Percentiles rank a stretch among this genome's conserved stretches.
Conservation (phyloP, 2,113 vertebrate species). For the Aleadryas rufinucha region DNA sequence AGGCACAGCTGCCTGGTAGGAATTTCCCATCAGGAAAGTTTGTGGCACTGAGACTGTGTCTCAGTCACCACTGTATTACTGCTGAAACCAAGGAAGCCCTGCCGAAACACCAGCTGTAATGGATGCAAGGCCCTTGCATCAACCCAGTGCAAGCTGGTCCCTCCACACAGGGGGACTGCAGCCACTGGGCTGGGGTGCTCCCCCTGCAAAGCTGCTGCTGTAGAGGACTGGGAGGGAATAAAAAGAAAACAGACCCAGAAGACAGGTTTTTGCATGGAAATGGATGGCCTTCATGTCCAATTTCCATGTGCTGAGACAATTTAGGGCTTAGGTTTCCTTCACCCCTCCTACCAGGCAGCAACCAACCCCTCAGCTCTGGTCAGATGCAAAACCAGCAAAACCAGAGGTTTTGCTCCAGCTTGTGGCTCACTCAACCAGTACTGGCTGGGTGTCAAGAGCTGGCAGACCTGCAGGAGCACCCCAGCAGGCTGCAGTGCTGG, state of each 20-base stretch:
- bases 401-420: rapidly evolving
- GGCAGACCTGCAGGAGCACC: neutral
- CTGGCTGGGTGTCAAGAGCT: neutral
- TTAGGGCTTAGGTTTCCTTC: neutral
- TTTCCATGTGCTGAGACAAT: neutral
- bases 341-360: neutral
- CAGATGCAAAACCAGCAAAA: neutral
- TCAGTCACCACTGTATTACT: neutral
- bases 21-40: neutral
- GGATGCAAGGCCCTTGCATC: neutral
- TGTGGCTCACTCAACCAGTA: rapidly evolving
- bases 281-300: neutral
- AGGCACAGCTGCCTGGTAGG: neutral
- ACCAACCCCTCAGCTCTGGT: neutral
- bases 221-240: neutral
- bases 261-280: neutral
- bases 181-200: neutral
- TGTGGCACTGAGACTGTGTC: neutral
- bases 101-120: neutral
- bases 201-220: neutral
- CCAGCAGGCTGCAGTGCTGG: neutral
- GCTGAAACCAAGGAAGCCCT: neutral
- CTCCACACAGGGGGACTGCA: rapidly evolving
- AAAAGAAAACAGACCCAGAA: neutral
- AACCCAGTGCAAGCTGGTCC: rapidly evolving